A percentile compares a stretch with the other conserved stretches of the same genome.
phyloP scores from a whole-genome alignment of 1,140 invertebrate species.

The Pentalonia nigronervosa region DNA sequence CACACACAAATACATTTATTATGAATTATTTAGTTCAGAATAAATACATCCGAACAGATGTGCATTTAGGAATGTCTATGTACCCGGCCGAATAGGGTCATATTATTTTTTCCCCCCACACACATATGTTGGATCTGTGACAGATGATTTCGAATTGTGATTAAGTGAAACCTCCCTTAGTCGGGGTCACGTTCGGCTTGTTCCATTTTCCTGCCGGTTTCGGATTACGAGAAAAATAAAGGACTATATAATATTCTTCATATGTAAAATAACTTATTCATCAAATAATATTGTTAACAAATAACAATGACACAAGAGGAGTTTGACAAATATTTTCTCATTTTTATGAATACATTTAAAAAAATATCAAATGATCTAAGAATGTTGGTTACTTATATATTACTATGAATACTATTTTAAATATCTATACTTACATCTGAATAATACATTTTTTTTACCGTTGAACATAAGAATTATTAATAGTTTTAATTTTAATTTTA shows the following conservation, averaged over 20 bases:
- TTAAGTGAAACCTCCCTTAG: slow-evolving; percentile 52
- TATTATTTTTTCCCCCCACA: slow-evolving; percentile 27
- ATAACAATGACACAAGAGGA: not conserved
- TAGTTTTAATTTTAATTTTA: too few species aligned
- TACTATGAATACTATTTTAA: not conserved
- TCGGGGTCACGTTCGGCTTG: slow-evolving; percentile 40
- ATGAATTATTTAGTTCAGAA: slow-evolving; percentile 50
- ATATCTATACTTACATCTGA: not conserved
- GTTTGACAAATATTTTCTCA: not conserved
- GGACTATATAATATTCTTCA: not conserved
- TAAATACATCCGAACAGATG: slow-evolving; percentile 24
- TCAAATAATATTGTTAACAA: slow-evolving; percentile 23
- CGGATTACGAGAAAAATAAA: slow-evolving; percentile 35
- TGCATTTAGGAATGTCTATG: slow-evolving; percentile 34
- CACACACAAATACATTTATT: slow-evolving; percentile 6
- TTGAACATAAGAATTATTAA: not conserved
- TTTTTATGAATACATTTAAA: not conserved
- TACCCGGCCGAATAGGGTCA: not conserved
- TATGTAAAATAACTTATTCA: not conserved
- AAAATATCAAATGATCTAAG: not conserved
- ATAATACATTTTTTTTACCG: not conserved
- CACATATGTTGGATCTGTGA: slow-evolving; percentile 33
- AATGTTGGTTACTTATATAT: too few species aligned
- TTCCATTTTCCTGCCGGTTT: not conserved
- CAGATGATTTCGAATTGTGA: slow-evolving; percentile 55